phyloP scores from a whole-genome alignment of 2,888 invertebrate genomes.

The Heliconius ethilla region DNA sequence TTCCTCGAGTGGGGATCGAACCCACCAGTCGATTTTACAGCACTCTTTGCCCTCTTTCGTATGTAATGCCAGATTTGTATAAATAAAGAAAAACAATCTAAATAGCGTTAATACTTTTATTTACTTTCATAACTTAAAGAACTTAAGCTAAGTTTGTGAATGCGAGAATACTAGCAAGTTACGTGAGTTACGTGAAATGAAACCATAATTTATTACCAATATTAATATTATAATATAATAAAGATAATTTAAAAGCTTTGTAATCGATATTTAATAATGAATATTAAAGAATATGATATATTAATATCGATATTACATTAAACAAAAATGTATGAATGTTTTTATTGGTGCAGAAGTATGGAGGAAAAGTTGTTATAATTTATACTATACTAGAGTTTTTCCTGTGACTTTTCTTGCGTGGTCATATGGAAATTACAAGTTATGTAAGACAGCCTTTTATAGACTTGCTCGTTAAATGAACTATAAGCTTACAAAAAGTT shows the following conservation, averaged over 20 bases:
- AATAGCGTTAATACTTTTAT: slow-evolving; percentile 45
- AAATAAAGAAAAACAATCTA: neutral
- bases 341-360: neutral
- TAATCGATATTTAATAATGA: neutral
- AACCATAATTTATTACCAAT: neutral
- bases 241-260: neutral
- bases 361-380: neutral
- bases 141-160: slow-evolving; percentile 50
- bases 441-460: too few species aligned
- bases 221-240: neutral
- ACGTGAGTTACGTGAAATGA: neutral
- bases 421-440: too few species aligned
- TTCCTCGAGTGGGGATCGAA: too few species aligned
- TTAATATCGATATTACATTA: neutral
- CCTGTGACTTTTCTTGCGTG: too few species aligned
- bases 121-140: slow-evolving; percentile 55
- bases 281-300: neutral
- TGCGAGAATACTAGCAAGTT: slow-evolving; percentile 44
- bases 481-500: too few species aligned
- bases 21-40: too few species aligned
- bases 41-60: too few species aligned
- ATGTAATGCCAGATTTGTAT: too few species aligned
- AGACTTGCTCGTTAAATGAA: too few species aligned
- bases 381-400: neutral
- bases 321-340: neutral